Evolutionary conservation across 2,888 invertebrate genomes (phyloP), one percentile per base, ranked within the genome.

Genomic region (Troides aeacus): DNA sequence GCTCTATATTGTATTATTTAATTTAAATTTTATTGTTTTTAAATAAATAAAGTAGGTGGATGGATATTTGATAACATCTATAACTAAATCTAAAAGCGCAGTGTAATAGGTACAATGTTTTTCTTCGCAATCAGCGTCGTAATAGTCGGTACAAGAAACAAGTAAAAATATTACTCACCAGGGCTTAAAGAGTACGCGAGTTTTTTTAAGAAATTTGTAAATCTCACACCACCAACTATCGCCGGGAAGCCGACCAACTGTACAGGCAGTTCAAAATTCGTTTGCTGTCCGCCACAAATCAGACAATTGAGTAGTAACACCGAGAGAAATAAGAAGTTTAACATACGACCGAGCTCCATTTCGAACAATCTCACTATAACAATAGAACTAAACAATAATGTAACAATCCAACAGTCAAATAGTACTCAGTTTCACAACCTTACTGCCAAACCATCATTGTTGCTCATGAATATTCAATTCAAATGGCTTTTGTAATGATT

Each of bases 201-300:
- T 84, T 97, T 97, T 89, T 96, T 97, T 73, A 97, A 94, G 82
- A 97, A 97, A 88, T 97, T 97, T 0, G 96, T 95, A 67, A 97
- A 86, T 75, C 95, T 93, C 17, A 97, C 97, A 42, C 96, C 96
- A 10, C 96, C 87, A 65, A 97, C 95, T 76, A 97, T 97, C 72
- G 97, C 94, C 0, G 97, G 97, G 81, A 97, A 97, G 39, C 97
- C 97, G 57, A 97, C 93, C 69, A 97, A 89, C 81, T 97, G 97
- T n/a, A 97, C 96, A 17, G 97, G 97, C 62, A 96, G 81, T 76
- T 96, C 95, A 78, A 96, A 95, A 4, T 93, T 79, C 10, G 95
- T 94, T 75, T 93, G 93, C 66, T 80, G 73, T 5, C 72, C 65
- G 64, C 58, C 57, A 61, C 64, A 72, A 66, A 70, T 68, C 7